Base-by-base conservation (phyloP, 2,113 vertebrate genomes). In the Pandion haliaetus region DNA sequence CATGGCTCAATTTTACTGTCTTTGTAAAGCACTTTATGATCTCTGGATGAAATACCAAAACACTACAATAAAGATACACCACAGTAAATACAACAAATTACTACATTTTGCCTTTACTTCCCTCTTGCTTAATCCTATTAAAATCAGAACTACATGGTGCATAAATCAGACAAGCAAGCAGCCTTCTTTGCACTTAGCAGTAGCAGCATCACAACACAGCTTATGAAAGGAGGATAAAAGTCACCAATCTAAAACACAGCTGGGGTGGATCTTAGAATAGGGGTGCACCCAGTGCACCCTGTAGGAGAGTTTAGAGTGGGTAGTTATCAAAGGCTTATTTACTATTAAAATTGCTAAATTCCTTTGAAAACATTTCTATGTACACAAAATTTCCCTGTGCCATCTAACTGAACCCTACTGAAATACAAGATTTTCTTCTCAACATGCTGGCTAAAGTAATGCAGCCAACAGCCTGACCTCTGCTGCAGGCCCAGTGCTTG, bases 21-120 rank as follows among this genome's bases (percentile, higher is more conserved):
- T 94, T 90, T 82, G 31, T 91, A 95, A 91, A 95, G 32, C 49
- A 45, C 74, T 96, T 95, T 77, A 91, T 70, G 87, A 85, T 73
- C 78, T 96, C 95, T 93, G 89, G 62, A 83, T 91, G 84, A 91
- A 96, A 90, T 82, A 76, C 45, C 86, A 82, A 96, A 95, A 69
- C 25, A 54, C n/a, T 77, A 38, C 77, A 69, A 61, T 89, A 72
- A 95, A 95, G 89, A 69, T 85, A 85, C 62, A 76, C 23, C 59
- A 36, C 34, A 82, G 69, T 81, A 90, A 92, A 92, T 59, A 86
- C 40, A 78, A 47, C 9, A 8, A 78, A 42, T 50, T 32, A 57
- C 54, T 61, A 89, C 23, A 20, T 76, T 95, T 76, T 95, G 58
- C 62, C 66, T 94, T 87, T 89, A 67, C n/a, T 91, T 96, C 58